Percentiles rank a stretch among this genome's conserved stretches.
phyloP scores from a whole-genome alignment of 2,888 invertebrate species.

The Chironomus tentans region DNA sequence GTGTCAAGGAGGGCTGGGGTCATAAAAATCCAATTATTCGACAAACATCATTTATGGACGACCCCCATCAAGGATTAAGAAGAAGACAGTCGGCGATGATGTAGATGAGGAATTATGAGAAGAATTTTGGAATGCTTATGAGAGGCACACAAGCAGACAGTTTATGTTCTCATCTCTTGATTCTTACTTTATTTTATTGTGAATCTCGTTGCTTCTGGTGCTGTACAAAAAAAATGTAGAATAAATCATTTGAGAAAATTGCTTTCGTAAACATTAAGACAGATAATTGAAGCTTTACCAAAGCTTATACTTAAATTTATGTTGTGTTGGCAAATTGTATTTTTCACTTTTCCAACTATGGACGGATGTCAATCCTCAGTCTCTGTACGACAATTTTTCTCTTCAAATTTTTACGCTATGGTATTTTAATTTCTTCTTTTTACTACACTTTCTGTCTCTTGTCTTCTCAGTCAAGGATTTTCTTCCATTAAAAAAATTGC shows the following conservation, averaged over 20 bases:
- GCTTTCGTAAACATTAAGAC: not conserved
- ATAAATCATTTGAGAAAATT: not conserved
- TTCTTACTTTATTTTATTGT: too few relatives aligned
- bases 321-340: not conserved
- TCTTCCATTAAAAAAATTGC: conserved; percentile 6
- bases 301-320: not conserved
- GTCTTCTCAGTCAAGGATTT: not conserved
- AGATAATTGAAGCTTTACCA: not conserved
- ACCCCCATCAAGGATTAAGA: too few relatives aligned
- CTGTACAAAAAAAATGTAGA: not conserved
- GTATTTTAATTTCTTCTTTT: not conserved
- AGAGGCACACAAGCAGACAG: not conserved
- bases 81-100: too few relatives aligned
- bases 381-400: not conserved
- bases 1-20: too few relatives aligned
- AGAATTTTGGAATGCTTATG: too few relatives aligned
- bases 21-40: too few relatives aligned
- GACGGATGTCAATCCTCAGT: not conserved
- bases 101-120: too few relatives aligned
- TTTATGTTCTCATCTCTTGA: not conserved
- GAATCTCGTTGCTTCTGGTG: too few relatives aligned
- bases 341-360: not conserved
- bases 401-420: not conserved
- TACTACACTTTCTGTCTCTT: not conserved
- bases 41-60: too few relatives aligned